Base-by-base conservation (phyloP, 2,888 invertebrate species). In the Brenthis ino region DNA sequence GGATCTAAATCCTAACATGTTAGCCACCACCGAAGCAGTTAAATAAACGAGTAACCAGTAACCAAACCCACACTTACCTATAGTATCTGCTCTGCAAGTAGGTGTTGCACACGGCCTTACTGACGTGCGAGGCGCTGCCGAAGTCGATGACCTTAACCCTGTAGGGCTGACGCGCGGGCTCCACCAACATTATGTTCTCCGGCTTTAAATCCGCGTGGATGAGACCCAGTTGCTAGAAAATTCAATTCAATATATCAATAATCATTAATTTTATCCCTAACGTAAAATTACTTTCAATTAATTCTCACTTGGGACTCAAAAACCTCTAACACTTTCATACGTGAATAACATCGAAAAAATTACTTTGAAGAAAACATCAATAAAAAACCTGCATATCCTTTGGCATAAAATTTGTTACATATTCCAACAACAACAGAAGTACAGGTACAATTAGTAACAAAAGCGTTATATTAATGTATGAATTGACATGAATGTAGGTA, bases 121-220 rank as follows among this genome's bases (percentile, higher is more conserved):
- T 98, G 79, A 99, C 99, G 91, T 99, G 99, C 72, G 99, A 99
- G 66, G 99, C 99, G 84, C 99, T 99, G 77, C 99, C 99, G 93
- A 99, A 99, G 94, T 99, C 99, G 82, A 99, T 99, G 63, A 99
- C 99, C 94, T 99, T 99, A 68, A 99, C 99, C 77, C 99, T 95
- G 93, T 99, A 99, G 1, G 99, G 99, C 88, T 99, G 99, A 75
- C 99, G 95, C 70, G 97, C 96, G 58, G 99, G 99, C 93, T 99
- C 99, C 77, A 99, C 99, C 89, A 99, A 93, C 99, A 99, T 99
- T 86, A 99, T 99, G 93, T 99, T 99, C 93, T 99, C 99, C 20
- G 99, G 99, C 93, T 99, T 99, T 84, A 99, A 93, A 93, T 99
- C 99, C 74, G 99, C 99, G 93, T 99, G 99, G 86, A 99, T 99